These are phyloP conservation scores for Platycercus adscitus DNA, from an alignment of 2,113 vertebrate genomes.

Conservation along the genomic window DNA sequence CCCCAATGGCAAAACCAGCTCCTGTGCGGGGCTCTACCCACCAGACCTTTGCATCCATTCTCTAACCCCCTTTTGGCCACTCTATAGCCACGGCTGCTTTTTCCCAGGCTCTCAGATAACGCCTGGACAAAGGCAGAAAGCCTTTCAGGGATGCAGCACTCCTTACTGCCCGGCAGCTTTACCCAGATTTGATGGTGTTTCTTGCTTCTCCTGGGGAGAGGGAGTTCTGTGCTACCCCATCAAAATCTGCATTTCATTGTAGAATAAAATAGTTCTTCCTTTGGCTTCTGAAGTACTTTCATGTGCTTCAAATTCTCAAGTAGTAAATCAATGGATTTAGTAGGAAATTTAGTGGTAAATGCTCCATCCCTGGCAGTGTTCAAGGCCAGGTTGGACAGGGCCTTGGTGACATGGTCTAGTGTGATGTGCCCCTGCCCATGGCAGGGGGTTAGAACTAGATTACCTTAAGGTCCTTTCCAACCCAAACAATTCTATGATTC, in stretches of 20 bases:
- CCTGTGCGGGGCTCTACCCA: neutral
- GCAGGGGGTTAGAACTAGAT: neutral
- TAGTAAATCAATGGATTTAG: neutral
- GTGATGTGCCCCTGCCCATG: neutral
- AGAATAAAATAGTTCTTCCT: neutral
- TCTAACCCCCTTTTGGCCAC: neutral
- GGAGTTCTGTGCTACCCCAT: neutral
- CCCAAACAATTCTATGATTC: neutral
- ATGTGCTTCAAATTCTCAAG: neutral
- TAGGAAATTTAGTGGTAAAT: neutral
- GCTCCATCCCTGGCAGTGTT: neutral
- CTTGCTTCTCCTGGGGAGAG: neutral
- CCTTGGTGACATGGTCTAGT: neutral
- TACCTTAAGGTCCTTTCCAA: neutral
- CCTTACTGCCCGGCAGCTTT: neutral
- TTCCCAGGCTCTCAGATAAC: neutral
- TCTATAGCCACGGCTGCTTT: neutral
- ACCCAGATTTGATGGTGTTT: neutral
- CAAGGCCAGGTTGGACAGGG: neutral
- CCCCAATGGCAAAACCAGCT: neutral
- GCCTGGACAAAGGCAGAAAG: neutral
- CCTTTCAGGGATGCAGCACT: rapidly evolving
- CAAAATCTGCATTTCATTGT: neutral
- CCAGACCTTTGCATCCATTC: neutral
- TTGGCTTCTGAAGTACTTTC: neutral